phyloP scores from a whole-genome alignment of 2,797 vertebrate species.

The Chiroxiphia lanceolata region DNA sequence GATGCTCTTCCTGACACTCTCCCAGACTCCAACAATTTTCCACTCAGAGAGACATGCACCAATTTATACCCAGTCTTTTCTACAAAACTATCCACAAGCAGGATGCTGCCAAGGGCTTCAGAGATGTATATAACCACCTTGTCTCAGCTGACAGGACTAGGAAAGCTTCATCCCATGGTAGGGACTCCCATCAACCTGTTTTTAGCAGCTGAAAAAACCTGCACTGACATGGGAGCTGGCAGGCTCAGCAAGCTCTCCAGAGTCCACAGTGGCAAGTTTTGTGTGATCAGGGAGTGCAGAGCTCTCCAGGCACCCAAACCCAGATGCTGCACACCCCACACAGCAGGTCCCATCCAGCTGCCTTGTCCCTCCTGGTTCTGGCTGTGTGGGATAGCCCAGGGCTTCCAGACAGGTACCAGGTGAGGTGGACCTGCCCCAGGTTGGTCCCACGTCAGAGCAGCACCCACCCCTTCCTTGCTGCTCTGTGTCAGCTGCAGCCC shows the following conservation, averaged over 20 bases:
- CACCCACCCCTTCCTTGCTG: background rate
- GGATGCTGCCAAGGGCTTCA: background rate
- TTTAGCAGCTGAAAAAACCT: background rate
- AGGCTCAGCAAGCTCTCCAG: background rate
- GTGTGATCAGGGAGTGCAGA: background rate
- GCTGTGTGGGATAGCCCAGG: rapidly evolving
- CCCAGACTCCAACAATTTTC: background rate
- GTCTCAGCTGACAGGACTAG: background rate
- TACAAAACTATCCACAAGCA: background rate
- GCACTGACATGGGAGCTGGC: background rate
- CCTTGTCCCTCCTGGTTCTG: background rate
- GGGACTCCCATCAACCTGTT: background rate
- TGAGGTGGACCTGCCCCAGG: background rate
- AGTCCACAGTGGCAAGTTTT: background rate
- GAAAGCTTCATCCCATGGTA: background rate
- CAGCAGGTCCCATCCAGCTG: background rate
- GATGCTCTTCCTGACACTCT: background rate
- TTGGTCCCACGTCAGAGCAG: background rate
- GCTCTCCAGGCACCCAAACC: background rate
- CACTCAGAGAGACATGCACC: background rate
- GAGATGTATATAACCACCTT: background rate
- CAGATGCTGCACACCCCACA: background rate
- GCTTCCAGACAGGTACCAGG: no score
- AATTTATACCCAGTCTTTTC: background rate
- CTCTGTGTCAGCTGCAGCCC: background rate